A percentile compares a stretch with the other conserved stretches of the same genome.
These are phyloP conservation scores for Eubucco bourcierii DNA, from an alignment of 2,113 vertebrate genomes.

Conservation along the genomic window DNA sequence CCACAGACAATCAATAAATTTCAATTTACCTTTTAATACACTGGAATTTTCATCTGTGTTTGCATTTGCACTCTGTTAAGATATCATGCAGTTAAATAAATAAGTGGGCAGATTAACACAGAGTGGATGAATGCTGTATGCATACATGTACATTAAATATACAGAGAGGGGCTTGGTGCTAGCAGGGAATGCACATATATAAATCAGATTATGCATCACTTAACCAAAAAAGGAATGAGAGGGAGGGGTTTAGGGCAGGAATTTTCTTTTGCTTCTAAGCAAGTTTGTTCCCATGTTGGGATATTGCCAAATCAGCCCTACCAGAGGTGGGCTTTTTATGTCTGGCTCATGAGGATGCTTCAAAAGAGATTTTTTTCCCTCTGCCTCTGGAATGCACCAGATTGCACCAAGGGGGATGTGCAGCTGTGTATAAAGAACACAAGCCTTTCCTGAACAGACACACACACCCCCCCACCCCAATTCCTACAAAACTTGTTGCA, in stretches of 20 bases:
- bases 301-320: background rate
- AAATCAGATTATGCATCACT: slow-evolving; percentile 34
- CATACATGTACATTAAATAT: background rate
- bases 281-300: slow-evolving; percentile 6
- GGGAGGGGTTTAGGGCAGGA: slow-evolving; percentile 21
- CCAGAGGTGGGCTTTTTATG: slow-evolving; percentile 3
- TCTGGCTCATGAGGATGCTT: background rate
- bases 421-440: background rate
- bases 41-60: slow-evolving; percentile 11
- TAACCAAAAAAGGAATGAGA: slow-evolving; percentile 26
- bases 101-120: slow-evolving; percentile 4
- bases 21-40: slow-evolving; percentile 23
- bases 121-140: background rate
- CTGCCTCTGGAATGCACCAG: slow-evolving; percentile 35
- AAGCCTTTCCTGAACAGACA: background rate
- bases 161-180: background rate
- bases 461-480: background rate
- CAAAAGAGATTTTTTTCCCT: background rate
- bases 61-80: background rate
- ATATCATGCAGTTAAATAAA: slow-evolving; percentile 17
- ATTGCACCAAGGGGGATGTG: slow-evolving; percentile 32
- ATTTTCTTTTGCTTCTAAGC: slow-evolving; percentile 25
- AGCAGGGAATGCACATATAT: background rate
- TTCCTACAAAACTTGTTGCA: background rate
- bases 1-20: background rate